Evolutionary conservation across 2,113 vertebrate species (phyloP), one percentile per base, ranked within the genome.

Genomic region (Tretioscincus oriximinensis): DNA sequence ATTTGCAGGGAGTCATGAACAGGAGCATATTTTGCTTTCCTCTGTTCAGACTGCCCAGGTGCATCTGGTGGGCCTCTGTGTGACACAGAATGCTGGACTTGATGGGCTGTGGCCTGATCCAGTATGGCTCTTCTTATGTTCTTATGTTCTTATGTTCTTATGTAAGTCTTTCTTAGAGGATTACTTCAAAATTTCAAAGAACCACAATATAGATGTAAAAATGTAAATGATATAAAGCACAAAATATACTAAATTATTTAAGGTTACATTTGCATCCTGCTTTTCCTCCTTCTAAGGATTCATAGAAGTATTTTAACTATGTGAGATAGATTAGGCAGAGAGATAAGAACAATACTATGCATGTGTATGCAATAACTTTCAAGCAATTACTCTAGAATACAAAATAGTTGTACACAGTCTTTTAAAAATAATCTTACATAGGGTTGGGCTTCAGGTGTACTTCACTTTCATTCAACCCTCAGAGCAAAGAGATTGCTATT

Each of bases 111-210:
- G n/a, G n/a, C n/a, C n/a, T n/a, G n/a, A n/a, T n/a, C n/a, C n/a
- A n/a, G n/a, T n/a, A n/a, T n/a, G n/a, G n/a, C n/a, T n/a, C n/a
- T n/a, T n/a, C n/a, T n/a, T n/a, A n/a, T n/a, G n/a, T n/a, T n/a
- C n/a, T n/a, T n/a, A n/a, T n/a, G n/a, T n/a, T n/a, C n/a, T n/a
- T n/a, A n/a, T n/a, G n/a, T n/a, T n/a, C n/a, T n/a, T n/a, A n/a
- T n/a, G n/a, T n/a, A n/a, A n/a, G n/a, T 26, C 47, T 1, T 85
- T 92, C 83, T 83, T 66, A 72, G 84, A 66, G 61, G 54, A 61
- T n/a, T 47, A 7, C 9, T 41, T 70, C 41, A 79, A 21, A 58
- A 45, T 45, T 70, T 16, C 31, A 70, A 6, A 77, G 20, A 65
- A 20, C 45, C 60, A n/a, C 60, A 63, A n/a, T 68, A 68, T 3